Conservation (phyloP, 1,140 invertebrate species). For the Drosophila sproati region DNA sequence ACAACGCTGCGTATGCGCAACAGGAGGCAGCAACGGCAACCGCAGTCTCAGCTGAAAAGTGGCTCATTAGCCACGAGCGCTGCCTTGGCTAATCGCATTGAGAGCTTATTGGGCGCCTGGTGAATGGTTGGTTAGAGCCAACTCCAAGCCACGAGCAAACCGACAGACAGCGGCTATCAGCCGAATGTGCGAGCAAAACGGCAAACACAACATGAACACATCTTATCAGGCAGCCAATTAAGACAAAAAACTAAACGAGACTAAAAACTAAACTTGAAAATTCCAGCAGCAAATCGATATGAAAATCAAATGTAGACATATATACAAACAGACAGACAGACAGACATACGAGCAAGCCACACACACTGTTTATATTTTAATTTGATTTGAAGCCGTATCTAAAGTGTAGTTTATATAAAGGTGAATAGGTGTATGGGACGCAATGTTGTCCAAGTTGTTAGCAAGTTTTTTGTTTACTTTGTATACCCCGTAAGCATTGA, state of each 20-base stretch:
- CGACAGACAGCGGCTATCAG: slow-evolving; percentile 2
- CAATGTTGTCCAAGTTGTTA: slow-evolving; percentile 3
- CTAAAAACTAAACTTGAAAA: slow-evolving; percentile 57
- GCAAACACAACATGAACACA: slow-evolving; percentile 73
- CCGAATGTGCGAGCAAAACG: slow-evolving; percentile 35
- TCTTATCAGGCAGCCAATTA: slow-evolving; percentile 78
- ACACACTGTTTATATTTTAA: slow-evolving; percentile 63
- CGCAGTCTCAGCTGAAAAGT: slow-evolving; percentile 12
- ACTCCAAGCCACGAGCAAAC: not conserved
- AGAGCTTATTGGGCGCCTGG: slow-evolving; percentile 19
- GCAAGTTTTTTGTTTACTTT: slow-evolving; percentile 3
- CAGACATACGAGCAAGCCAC: slow-evolving; percentile 39
- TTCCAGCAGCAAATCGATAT: slow-evolving; percentile 69
- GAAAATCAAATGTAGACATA: slow-evolving; percentile 54
- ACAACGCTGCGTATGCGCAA: slow-evolving; percentile 49
- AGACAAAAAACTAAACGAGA: slow-evolving; percentile 67
- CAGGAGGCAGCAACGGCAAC: slow-evolving; percentile 11
- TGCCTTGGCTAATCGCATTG: slow-evolving; percentile 40
- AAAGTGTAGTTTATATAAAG: not conserved
- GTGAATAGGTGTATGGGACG: not conserved
- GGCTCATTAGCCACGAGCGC: slow-evolving; percentile 44
- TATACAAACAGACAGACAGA: not conserved
- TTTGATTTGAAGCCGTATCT: slow-evolving; percentile 65
- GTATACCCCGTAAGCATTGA: slow-evolving; percentile 1
- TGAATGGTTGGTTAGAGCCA: slow-evolving; percentile 27